Base-by-base conservation (phyloP, 2,888 invertebrate species). In the Sussaba pulchella region DNA sequence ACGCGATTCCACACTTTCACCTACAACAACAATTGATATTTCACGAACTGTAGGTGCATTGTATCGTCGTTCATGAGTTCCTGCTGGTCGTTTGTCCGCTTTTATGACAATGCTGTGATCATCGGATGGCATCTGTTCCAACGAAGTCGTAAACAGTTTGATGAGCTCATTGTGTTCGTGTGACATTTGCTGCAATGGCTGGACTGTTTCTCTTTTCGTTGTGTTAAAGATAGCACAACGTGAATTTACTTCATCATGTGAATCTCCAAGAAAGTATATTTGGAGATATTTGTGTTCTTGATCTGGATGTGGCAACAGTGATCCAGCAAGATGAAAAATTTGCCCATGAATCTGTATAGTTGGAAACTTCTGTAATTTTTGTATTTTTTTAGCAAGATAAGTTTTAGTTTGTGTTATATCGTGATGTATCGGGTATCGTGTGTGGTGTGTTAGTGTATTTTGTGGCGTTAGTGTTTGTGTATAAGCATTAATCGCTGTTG, bases 141-240 rank as follows among this genome's bases (percentile, higher is more conserved):
- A 31, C 4, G 31, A 31, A 79, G 63, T 84, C 70, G 85, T 86
- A 61, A 89, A 87, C 64, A 78, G 10, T 31, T 71, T 70, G 36
- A 87, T 78, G 78, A 86, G 84, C 31, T 64, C 75, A 82, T 85
- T 59, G 61, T 87, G 54, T 69, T 31, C 31, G 31, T 31, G 31
- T 31, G 81, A 54, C 66, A 79, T 50, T 78, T 78, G 41, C 14
- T 88, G 87, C 70, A 87, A 61, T 64, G 82, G 71, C 72, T 76
- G 66, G 59, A 86, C 26, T 85, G 89, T 89, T 85, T 75, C 83
- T 85, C 86, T 64, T 79, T 86, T 87, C 74, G 83, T 78, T 75
- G 47, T 77, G 31, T 64, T 14, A 72, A 76, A 83, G 69, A 82
- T 79, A 57, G 8, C 61, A 69, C 75, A 61, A 66, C 84, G 85